A percentile compares a stretch with the other conserved stretches of the same genome.
phyloP scores from a whole-genome alignment of 2,797 vertebrate species.

The Anguilla pacifica region DNA sequence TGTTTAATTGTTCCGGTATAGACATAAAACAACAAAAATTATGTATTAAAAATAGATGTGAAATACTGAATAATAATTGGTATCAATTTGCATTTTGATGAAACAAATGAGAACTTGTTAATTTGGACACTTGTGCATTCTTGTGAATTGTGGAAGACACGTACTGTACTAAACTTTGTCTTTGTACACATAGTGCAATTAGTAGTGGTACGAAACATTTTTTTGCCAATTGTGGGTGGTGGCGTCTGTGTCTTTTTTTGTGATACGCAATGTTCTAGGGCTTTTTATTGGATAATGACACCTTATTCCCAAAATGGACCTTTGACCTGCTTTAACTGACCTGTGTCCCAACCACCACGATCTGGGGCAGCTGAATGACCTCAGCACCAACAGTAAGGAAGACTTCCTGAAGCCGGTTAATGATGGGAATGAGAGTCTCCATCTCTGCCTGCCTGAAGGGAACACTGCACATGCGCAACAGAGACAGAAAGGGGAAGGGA shows the following conservation, averaged over 20 bases:
- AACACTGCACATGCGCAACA: neutral
- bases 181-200: neutral
- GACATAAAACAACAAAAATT: neutral
- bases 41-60: neutral
- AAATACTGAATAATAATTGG: neutral
- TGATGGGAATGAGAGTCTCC: constrained; percentile 80
- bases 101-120: neutral
- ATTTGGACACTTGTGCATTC: neutral
- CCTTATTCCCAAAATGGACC: neutral
- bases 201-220: neutral
- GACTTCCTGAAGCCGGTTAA: constrained; percentile 82
- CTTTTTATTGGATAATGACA: neutral
- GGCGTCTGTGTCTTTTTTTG: neutral
- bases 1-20: neutral
- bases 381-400: constrained; percentile 79
- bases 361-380: constrained; percentile 79
- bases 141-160: neutral
- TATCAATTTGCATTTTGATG: neutral
- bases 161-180: neutral
- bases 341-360: constrained; percentile 81
- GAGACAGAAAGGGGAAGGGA: constrained; percentile 2
- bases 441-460: constrained; percentile 55
- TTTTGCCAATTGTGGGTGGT: neutral
- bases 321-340: constrained; percentile 54
- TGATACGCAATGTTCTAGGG: neutral